These are phyloP conservation scores for Deroplatys truncata DNA, from an alignment of 2,888 invertebrate genomes.

Conservation along the genomic window DNA sequence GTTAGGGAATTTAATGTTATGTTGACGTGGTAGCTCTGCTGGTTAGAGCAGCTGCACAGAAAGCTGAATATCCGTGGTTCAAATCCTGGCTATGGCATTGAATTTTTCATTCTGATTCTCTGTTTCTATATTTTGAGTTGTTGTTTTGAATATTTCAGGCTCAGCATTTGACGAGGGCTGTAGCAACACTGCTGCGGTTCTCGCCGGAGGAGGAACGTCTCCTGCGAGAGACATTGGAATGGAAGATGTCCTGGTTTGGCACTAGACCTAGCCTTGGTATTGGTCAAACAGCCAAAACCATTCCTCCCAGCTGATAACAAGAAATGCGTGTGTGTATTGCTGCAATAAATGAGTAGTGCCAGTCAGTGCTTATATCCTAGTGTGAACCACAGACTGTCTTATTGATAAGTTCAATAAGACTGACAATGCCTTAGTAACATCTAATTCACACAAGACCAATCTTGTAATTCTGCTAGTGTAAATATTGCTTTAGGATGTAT, in stretches of 20 bases:
- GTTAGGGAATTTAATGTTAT: no score
- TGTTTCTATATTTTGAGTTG: no score
- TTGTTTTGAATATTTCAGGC: conserved; percentile 54
- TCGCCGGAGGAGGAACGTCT: conserved; percentile 83
- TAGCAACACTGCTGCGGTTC: conserved; percentile 77
- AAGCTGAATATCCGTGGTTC: no score
- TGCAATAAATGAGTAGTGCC: not conserved
- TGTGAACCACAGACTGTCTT: no score
- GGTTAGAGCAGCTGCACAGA: no score
- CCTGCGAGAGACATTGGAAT: conserved; percentile 72
- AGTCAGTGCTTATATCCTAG: not conserved
- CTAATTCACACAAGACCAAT: no score
- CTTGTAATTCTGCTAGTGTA: not conserved
- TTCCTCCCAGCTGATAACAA: conserved; percentile 55
- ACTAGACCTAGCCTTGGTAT: conserved; percentile 50
- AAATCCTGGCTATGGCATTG: no score
- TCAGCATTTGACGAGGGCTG: conserved; percentile 82
- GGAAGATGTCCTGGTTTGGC: conserved; percentile 71
- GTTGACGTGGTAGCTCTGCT: no score
- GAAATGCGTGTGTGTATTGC: not conserved
- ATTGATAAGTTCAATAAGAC: no score
- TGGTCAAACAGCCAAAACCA: conserved; percentile 51
- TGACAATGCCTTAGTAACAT: not conserved
- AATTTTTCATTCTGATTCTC: no score
- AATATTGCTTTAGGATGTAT: not conserved